Conservation (phyloP, 2,113 vertebrate genomes). For the Vanacampus margaritifer region DNA sequence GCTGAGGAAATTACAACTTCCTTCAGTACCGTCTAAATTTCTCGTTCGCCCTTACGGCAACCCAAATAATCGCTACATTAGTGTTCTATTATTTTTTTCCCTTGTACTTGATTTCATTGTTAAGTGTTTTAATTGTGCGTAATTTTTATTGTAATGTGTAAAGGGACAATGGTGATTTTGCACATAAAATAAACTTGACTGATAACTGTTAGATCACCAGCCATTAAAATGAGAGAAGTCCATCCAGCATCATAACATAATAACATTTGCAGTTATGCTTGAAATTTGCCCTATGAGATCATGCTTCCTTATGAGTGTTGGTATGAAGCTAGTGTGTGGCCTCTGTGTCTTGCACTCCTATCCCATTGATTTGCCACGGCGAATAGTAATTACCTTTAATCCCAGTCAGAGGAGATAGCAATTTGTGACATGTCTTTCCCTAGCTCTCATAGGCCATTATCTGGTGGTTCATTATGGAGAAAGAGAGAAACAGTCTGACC, state of each 20-base stretch:
- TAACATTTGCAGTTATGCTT: neutral
- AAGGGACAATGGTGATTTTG: no score
- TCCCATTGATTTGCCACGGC: slow-evolving; percentile 60
- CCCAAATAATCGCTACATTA: no score
- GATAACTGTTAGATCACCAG: neutral
- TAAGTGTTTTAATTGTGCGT: no score
- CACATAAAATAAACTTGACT: no score
- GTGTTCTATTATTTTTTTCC: no score
- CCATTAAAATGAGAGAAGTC: neutral
- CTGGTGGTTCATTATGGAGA: slow-evolving; percentile 60
- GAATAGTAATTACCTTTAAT: slow-evolving; percentile 69
- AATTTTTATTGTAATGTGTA: no score
- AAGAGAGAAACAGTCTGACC: slow-evolving; percentile 42
- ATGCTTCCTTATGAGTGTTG: slow-evolving; percentile 9
- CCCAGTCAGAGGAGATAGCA: slow-evolving; percentile 64
- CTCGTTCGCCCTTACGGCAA: no score
- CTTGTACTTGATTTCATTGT: no score
- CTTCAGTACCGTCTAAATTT: no score
- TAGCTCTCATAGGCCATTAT: slow-evolving; percentile 55
- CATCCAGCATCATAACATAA: neutral
- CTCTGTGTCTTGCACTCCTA: slow-evolving; percentile 41
- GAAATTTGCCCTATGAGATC: neutral
- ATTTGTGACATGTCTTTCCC: slow-evolving; percentile 60
- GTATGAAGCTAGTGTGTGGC: slow-evolving; percentile 51
- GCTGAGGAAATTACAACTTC: no score